Conservation (phyloP, 2,113 vertebrate genomes). For the Poeciliopsis retropinna region DNA sequence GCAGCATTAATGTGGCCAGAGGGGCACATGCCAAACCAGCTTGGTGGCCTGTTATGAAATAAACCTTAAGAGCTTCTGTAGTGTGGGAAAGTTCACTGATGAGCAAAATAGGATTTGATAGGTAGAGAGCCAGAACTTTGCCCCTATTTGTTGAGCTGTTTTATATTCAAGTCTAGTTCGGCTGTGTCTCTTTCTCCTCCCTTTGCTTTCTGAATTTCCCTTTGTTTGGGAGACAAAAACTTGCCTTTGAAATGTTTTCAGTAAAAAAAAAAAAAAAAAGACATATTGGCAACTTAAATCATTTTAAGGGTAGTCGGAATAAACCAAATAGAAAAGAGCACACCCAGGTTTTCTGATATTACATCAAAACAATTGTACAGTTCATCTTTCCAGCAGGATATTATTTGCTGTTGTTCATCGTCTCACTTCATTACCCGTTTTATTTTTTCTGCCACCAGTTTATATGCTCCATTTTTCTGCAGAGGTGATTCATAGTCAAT, state of each 20-base stretch:
- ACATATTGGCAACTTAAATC: background rate
- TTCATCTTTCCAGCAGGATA: slow-evolving; percentile 13
- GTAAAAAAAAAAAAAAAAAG: background rate
- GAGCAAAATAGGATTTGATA: slow-evolving; percentile 29
- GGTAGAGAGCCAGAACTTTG: slow-evolving; percentile 39
- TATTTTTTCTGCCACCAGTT: background rate
- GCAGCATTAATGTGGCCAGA: slow-evolving; percentile 34
- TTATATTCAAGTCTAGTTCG: background rate
- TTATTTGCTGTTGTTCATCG: slow-evolving; percentile 24
- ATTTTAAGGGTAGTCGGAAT: background rate
- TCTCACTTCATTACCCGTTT: background rate
- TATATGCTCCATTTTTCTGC: background rate
- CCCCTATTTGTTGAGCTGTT: slow-evolving; percentile 11
- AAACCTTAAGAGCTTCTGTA: slow-evolving; percentile 33
- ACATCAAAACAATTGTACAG: slow-evolving; percentile 1
- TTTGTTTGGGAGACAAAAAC: background rate
- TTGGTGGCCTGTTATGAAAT: slow-evolving; percentile 31
- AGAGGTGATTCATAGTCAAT: background rate
- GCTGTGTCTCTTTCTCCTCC: background rate
- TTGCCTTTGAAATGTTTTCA: background rate
- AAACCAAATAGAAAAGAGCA: background rate
- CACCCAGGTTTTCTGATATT: background rate
- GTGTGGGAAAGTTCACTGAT: slow-evolving; percentile 51
- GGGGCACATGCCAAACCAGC: slow-evolving; percentile 42
- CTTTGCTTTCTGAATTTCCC: background rate